Base-by-base conservation (phyloP, 2,888 invertebrate genomes). In the Caenorhabditis sp. region DNA sequence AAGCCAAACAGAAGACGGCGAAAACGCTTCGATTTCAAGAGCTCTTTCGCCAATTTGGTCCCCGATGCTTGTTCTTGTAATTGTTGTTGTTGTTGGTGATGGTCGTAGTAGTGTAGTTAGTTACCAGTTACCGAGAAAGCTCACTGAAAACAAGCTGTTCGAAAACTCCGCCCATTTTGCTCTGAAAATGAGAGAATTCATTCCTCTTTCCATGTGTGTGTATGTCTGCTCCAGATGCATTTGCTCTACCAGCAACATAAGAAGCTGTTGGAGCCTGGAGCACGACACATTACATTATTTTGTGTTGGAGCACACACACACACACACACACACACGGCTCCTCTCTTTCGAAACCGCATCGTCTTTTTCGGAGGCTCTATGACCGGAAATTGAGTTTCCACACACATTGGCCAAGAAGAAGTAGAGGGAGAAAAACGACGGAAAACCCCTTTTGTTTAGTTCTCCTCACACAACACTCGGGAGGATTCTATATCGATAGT, bases 351-450 rank as follows among this genome's bases (percentile, higher is more conserved):
- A 59, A 27, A 30, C 20, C 50, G 50, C 26, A 15, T 30, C 53
- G 43, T 46, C 37, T 27, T 46, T 24, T 4, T 7, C 15, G 27
- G 43, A 50, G 46, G 61, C 72, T 63, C 58, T 39, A 59, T 59
- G 68, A 43, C 59, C 58, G 68, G 59, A 68, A 68, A 68, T 68
- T 68, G 68, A 68, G 68, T 68, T 68, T 68, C 50, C 66, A 56
- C 55, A 37, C 46, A 32, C n/a, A n/a, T 43, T 43, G 39, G 43
- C 30, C 41, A 35, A 39, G 53, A 20, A 55, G 35, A 52, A 55
- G 45, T 45, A 22, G 41, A 56, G 24, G 35, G 53, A 35, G 26
- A 45, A 41, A 45, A 30, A 24, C n/a, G n/a, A n/a, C n/a, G n/a
- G n/a, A n/a, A n/a, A n/a, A n/a, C n/a, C n/a, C n/a, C n/a, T n/a